These are phyloP conservation scores for Forbesichthys papilliferus DNA, from an alignment of 2,113 vertebrate genomes.

Conservation along the genomic window DNA sequence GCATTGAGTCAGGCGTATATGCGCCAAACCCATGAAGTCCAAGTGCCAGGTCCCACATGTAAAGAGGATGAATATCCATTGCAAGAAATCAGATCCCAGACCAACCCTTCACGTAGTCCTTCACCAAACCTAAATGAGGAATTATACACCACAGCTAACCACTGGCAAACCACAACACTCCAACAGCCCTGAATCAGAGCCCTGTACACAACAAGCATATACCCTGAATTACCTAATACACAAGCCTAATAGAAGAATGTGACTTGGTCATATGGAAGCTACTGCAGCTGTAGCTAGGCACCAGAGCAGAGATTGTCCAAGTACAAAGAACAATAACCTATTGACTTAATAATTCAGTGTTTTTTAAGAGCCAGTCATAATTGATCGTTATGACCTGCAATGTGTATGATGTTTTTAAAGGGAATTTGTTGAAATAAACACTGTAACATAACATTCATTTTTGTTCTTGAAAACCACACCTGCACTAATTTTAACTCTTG, in stretches of 20 bases:
- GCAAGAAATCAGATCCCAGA: constrained; percentile 25
- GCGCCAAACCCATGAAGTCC: constrained; percentile 41
- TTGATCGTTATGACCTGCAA: neutral
- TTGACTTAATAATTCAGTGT: neutral
- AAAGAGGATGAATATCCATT: constrained; percentile 58
- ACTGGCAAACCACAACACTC: constrained; percentile 22
- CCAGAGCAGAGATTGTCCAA: neutral
- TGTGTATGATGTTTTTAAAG: constrained; percentile 14
- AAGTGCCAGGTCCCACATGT: constrained; percentile 17
- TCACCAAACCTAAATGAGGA: constrained; percentile 32
- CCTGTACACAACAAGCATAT: constrained; percentile 10
- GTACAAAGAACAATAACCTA: neutral
- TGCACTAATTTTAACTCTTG: too few relatives aligned
- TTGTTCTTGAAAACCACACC: neutral
- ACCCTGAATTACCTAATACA: constrained; percentile 21
- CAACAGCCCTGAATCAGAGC: constrained; percentile 11
- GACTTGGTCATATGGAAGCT: neutral
- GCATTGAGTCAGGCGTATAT: constrained; percentile 67
- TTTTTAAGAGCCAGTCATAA: neutral
- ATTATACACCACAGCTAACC: constrained; percentile 25
- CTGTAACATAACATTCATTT: constrained; percentile 30
- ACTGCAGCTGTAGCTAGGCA: neutral
- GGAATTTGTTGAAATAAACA: neutral
- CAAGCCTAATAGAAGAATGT: neutral
- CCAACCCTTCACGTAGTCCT: constrained; percentile 28